A percentile compares a stretch with the other conserved stretches of the same genome.
Evolutionary conservation across 2,797 vertebrate species (phyloP).

Genomic region (Myotis planiceps): DNA sequence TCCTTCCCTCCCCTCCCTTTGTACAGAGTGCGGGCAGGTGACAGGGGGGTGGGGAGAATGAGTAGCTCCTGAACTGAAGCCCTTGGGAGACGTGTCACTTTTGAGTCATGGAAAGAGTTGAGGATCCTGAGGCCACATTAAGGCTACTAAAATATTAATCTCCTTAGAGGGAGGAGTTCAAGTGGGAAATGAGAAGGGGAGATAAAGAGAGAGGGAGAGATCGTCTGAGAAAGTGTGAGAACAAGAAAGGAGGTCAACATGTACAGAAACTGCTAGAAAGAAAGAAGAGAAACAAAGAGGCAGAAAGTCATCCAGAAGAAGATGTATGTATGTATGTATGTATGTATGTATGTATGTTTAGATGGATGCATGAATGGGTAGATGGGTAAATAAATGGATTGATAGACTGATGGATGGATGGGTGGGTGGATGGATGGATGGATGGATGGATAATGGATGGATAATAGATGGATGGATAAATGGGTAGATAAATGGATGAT

Average conservation of each 20-base stretch:
- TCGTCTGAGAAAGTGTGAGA: background rate
- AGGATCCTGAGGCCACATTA: conserved; percentile 37
- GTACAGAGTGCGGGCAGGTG: background rate
- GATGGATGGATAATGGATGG: no score
- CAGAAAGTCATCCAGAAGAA: background rate
- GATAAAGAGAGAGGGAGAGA: fast-evolving
- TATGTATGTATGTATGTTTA: background rate
- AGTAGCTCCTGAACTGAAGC: background rate
- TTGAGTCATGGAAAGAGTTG: background rate
- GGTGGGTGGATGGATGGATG: background rate
- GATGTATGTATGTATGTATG: no score
- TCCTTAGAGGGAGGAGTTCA: background rate
- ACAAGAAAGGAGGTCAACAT: background rate
- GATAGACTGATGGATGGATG: background rate
- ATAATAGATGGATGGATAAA: background rate
- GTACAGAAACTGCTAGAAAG: fast-evolving
- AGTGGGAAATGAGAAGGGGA: fast-evolving
- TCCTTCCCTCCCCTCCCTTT: background rate
- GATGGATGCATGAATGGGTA: background rate
- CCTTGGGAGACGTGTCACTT: background rate
- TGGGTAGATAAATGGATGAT: background rate
- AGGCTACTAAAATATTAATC: conserved; percentile 70
- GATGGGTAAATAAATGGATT: no score
- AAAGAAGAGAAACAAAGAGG: background rate
- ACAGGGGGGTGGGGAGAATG: background rate